phyloP scores from a whole-genome alignment of 2,113 vertebrate genomes.

The Cyrtonyx montezumae region DNA sequence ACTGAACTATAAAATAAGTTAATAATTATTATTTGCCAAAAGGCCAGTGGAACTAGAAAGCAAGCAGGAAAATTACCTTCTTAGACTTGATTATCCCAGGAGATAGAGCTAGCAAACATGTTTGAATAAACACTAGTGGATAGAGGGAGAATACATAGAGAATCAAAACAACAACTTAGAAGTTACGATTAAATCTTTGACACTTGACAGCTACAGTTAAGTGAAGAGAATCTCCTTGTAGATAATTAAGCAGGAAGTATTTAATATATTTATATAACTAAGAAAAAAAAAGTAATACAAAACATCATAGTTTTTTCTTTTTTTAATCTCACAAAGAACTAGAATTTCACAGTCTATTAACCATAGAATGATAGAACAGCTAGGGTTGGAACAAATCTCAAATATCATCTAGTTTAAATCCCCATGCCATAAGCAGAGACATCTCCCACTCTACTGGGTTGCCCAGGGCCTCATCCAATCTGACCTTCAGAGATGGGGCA shows the following conservation, averaged over 20 bases:
- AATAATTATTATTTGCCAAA: not conserved
- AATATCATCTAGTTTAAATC: not conserved
- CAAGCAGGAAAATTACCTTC: not conserved
- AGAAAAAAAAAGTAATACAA: not conserved
- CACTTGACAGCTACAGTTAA: not conserved
- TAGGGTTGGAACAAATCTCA: not conserved
- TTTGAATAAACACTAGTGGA: not conserved
- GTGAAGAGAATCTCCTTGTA: not conserved
- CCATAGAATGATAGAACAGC: not conserved
- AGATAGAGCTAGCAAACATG: not conserved
- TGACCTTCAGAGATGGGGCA: not conserved
- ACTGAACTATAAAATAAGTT: not conserved
- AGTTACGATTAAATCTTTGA: not conserved
- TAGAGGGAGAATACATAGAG: fast-evolving
- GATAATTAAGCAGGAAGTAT: not conserved
- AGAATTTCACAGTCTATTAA: not conserved
- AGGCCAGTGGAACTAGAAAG: not conserved
- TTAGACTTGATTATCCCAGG: not conserved
- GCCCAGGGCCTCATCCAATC: not conserved
- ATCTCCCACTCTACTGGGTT: not conserved
- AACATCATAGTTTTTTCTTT: not conserved
- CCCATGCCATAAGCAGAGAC: not conserved
- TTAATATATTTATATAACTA: not conserved
- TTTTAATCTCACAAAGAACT: not conserved
- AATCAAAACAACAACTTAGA: not conserved